A percentile compares a stretch with the other conserved stretches of the same genome.
Conservation (phyloP, 2,113 vertebrate genomes). For the Kryptolebias marmoratus region DNA sequence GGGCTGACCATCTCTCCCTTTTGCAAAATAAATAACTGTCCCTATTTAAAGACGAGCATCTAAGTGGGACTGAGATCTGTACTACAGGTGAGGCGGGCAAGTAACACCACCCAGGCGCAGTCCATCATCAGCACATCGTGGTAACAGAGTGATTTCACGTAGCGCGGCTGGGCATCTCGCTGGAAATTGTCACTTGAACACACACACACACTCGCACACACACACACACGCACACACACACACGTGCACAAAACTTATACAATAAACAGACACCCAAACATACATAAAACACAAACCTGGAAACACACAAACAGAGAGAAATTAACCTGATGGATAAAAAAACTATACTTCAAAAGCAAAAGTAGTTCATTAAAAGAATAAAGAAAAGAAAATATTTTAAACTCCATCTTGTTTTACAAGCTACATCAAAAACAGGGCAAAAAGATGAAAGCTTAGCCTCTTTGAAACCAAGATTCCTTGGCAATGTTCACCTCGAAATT, state of each 20-base stretch:
- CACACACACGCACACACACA: slow-evolving; percentile 69
- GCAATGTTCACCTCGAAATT: no score
- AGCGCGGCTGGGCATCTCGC: slow-evolving; percentile 56
- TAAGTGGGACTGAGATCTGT: slow-evolving; percentile 75
- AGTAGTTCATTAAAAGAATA: no score
- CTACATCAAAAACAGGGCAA: no score
- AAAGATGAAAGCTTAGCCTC: no score
- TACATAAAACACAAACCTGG: slow-evolving; percentile 60
- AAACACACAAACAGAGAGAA: slow-evolving; percentile 62
- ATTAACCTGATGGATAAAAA: slow-evolving; percentile 41
- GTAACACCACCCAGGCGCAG: slow-evolving; percentile 96
- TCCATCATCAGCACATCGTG: slow-evolving; percentile 89
- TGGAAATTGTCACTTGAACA: slow-evolving; percentile 73
- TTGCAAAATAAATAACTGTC: slow-evolving; percentile 11
- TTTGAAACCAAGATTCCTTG: no score
- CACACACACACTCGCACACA: slow-evolving; percentile 47
- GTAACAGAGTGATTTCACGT: slow-evolving; percentile 66
- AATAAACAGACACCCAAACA: slow-evolving; percentile 40
- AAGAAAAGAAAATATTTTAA: no score
- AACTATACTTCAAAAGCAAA: neutral
- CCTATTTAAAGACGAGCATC: slow-evolving; percentile 33
- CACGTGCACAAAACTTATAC: slow-evolving; percentile 58
- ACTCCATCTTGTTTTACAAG: no score
- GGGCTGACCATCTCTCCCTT: slow-evolving; percentile 10
- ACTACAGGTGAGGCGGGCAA: slow-evolving; percentile 91